These are phyloP conservation scores for Perognathus longimembris DNA, from an alignment of 2,113 vertebrate genomes.

Conservation along the genomic window DNA sequence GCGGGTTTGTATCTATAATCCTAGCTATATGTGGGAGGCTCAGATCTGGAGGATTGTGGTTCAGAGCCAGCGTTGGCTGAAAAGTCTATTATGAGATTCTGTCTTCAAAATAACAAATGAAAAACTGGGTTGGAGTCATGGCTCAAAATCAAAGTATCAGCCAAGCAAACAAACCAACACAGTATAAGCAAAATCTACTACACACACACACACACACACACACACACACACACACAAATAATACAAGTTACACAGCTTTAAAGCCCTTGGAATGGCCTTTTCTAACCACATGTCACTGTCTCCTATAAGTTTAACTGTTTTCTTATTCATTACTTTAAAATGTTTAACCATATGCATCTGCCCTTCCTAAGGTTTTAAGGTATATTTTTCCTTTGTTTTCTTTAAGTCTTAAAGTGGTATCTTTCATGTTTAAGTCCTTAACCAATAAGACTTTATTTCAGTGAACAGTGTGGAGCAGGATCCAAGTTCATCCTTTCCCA, in stretches of 20 bases:
- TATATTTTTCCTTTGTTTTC: background rate
- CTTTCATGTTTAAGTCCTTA: background rate
- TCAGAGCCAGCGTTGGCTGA: too few species aligned
- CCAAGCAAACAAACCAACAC: too few species aligned
- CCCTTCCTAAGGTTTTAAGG: background rate
- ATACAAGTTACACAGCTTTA: conserved; percentile 4
- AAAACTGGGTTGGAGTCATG: too few species aligned
- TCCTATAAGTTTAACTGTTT: background rate
- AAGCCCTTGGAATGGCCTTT: background rate
- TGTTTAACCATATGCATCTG: background rate
- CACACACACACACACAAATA: too few species aligned
- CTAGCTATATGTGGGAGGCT: too few species aligned
- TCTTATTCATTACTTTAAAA: conserved; percentile 6
- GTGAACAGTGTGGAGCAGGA: background rate
- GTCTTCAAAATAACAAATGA: too few species aligned
- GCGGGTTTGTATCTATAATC: too few species aligned
- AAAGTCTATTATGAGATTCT: too few species aligned
- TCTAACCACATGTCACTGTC: background rate
- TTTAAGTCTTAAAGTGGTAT: background rate
- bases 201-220: too few species aligned
- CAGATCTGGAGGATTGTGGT: too few species aligned
- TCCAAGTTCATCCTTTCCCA: background rate
- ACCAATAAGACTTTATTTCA: background rate
- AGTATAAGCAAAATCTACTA: too few species aligned
- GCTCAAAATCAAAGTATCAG: too few species aligned